A percentile compares a stretch with the other conserved stretches of the same genome.
Conservation (phyloP, 2,797 vertebrate species). For the Oreonectes daqikongensis region DNA sequence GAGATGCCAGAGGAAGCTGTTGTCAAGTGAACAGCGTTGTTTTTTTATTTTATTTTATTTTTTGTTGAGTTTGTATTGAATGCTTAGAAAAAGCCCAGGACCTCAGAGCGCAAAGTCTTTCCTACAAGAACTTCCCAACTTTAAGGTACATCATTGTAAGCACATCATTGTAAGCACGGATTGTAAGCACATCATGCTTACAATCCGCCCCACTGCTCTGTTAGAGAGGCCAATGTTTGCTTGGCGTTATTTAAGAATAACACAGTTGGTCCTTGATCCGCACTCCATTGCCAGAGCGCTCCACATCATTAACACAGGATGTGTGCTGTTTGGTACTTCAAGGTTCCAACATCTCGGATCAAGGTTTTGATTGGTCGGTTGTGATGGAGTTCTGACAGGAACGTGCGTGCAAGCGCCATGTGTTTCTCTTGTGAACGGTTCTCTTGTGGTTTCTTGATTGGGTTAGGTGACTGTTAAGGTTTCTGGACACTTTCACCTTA, state of each 20-base stretch:
- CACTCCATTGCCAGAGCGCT: constrained; percentile 6
- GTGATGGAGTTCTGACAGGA: constrained; percentile 40
- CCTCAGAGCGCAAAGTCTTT: constrained; percentile 65
- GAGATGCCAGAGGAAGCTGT: constrained; percentile 70
- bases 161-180: too few species aligned
- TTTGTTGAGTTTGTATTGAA: constrained; percentile 67
- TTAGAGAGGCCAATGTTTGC: background rate
- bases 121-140: constrained; percentile 42
- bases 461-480: constrained; percentile 48
- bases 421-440: constrained; percentile 36
- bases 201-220: background rate
- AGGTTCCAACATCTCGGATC: background rate
- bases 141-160: too few species aligned
- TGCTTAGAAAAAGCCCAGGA: constrained; percentile 77
- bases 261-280: background rate
- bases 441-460: constrained; percentile 46
- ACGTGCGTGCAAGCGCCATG: constrained; percentile 8
- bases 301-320: background rate
- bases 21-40: constrained; percentile 66
- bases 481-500: constrained; percentile 66
- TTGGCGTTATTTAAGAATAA: background rate
- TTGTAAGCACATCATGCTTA: too few species aligned
- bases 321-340: background rate
- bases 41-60: constrained; percentile 3
- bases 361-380: constrained; percentile 10